Evolutionary conservation across 2,113 vertebrate species (phyloP), one percentile per base, ranked within the genome.

Genomic region (Myodes glareolus): DNA sequence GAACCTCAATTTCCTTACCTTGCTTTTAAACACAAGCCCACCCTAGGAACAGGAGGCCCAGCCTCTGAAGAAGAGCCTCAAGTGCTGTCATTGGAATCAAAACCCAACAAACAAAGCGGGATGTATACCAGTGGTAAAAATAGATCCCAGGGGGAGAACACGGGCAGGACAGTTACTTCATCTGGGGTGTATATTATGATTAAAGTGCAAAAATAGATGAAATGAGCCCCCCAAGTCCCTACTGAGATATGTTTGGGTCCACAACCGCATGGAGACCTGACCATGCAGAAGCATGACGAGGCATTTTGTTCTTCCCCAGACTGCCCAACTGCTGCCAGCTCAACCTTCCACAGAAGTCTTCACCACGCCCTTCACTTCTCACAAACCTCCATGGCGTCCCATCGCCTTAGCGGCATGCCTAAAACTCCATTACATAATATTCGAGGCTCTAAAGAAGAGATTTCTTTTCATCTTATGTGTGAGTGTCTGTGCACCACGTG

Each of bases 21-120:
- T 27, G 58, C 17, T 36, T 21, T 75, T 50, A 36, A 14, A 25
- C 2, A 12, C 47, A 36, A 67, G 19, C 39, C 27, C 5, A 23
- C 21, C 14, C 19, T 4, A 7, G 19, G 39, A n/a, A 4, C 14
- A 31, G 8, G 5, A 58, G 11, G 39, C 4, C 31, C 9, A n/a
- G 14, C 14, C 29, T 29, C 14, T 3, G 10, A n/a, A 16, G 36
- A 33, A 47, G 25, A 10, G 9, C 9, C 2, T 0, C 8, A 42
- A 47, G 52, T 45, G 7, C 14, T 52, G 4, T 4, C 13, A 2
- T 36, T 52, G 73, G 45, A 72, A 47, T 42, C 23, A 23, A 21
- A 75, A 55, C 9, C 14, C 3, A 16, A 14, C 42, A 77, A 52
- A n/a, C 14, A 7, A 11, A 3, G 23, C 52, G 36, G 16, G 14